Base-by-base conservation (phyloP, 2,888 invertebrate genomes). In the Augiades crinisus region DNA sequence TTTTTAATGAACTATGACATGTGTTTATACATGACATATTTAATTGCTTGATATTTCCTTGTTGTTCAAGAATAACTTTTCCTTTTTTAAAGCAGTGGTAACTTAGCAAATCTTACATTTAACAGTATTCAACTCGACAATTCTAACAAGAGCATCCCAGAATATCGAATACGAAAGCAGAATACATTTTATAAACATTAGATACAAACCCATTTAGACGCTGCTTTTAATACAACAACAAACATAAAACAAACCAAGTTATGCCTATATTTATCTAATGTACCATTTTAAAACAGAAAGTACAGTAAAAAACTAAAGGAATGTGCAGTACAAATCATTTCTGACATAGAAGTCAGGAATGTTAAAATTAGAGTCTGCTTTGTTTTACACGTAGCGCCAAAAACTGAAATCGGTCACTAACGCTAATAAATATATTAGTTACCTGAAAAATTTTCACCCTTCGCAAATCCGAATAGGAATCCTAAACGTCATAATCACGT, bases 341-440 rank as follows among this genome's bases (percentile, higher is more conserved):
- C 76, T 85, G 83, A 81, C 81, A 82, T 74, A 73, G 71, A 73
- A 68, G 74, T 75, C 64, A 70, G 82, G 85, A 86, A 87, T 87
- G 84, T 86, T 85, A 85, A 87, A 86, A 84, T 87, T 86, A 83
- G 81, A 83, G 85, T 66, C 72, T 70, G 75, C 74, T 81, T 81
- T 77, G 75, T 75, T 75, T 68, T 62, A 54, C 62, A 59, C 58
- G 60, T 57, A 57, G 55, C 56, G 56, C 54, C 43, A 38, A 61
- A 56, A 55, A 60, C 46, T 53, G 38, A 51, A 53, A 58, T 37
- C 44, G 53, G 36, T 49, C 10, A 55, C 58, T 37, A 62, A 58
- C 41, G 45, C 43, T 53, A 41, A 53, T 57, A 56, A 55, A 63
- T 57, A 60, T 59, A 59, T 37, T 53, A 68, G 56, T 78, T 85